Percentiles rank a stretch among this genome's conserved stretches.
Conservation (phyloP, 1,140 invertebrate genomes). For the Leptinotarsa lineolata region DNA sequence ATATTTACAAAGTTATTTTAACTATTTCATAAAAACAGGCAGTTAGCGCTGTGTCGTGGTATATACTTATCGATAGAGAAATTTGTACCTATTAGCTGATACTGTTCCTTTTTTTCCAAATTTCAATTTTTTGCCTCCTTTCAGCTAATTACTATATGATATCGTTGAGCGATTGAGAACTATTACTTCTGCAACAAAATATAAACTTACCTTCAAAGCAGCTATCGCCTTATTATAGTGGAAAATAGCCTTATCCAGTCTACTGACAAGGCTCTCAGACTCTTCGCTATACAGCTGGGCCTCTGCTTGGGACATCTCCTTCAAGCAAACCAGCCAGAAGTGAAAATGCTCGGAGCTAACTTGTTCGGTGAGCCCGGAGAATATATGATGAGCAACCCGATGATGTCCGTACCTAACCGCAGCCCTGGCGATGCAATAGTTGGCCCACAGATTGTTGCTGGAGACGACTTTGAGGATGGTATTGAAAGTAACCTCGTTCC, state of each 20-base stretch:
- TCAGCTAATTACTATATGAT: too few species aligned
- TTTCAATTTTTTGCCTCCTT: too few species aligned
- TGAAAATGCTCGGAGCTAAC: conserved; percentile 89
- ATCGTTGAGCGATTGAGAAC: too few species aligned
- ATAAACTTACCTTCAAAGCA: conserved; percentile 64
- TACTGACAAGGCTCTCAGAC: conserved; percentile 59
- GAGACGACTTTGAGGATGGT: conserved; percentile 63
- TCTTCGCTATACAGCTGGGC: conserved; percentile 48
- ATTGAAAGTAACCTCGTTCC: conserved; percentile 64
- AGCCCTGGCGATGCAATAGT: conserved; percentile 79
- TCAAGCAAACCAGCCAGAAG: conserved; percentile 84
- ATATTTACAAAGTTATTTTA: too few species aligned
- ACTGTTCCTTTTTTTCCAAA: too few species aligned
- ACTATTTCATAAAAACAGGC: too few species aligned
- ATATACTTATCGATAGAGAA: too few species aligned
- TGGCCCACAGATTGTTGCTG: conserved; percentile 76
- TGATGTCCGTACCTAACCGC: conserved; percentile 85
- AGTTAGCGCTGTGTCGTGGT: too few species aligned
- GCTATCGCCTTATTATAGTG: conserved; percentile 66
- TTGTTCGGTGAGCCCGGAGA: conserved; percentile 69
- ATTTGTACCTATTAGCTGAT: too few species aligned
- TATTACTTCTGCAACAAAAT: too few species aligned
- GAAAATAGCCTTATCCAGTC: conserved; percentile 65
- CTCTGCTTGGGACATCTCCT: conserved; percentile 72
- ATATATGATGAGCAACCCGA: conserved; percentile 69